phyloP scores from a whole-genome alignment of 2,797 vertebrate species.

The Pogonophryne albipinna region DNA sequence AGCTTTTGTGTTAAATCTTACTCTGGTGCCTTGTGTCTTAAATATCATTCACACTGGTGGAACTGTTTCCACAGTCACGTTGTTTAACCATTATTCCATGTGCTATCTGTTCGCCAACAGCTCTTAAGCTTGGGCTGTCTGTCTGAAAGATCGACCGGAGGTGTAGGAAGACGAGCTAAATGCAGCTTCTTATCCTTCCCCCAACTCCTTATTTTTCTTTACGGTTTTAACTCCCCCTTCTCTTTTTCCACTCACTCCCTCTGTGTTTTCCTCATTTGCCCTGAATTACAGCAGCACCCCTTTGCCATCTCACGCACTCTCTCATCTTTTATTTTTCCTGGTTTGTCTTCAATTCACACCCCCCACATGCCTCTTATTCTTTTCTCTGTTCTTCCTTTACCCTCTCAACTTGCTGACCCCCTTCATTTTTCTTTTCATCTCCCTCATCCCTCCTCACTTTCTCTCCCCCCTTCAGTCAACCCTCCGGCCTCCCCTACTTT shows the following conservation, averaged over 20 bases:
- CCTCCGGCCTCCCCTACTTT: neutral
- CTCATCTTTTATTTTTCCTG: slow-evolving; percentile 6
- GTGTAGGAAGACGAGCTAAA: slow-evolving; percentile 41
- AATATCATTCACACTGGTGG: slow-evolving; percentile 3
- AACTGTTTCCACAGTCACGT: neutral
- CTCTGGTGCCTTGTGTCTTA: slow-evolving; percentile 6
- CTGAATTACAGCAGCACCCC: slow-evolving; percentile 29
- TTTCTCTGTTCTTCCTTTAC: neutral
- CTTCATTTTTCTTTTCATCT: slow-evolving; percentile 27
- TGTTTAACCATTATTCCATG: slow-evolving; percentile 19
- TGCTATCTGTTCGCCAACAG: slow-evolving; percentile 22
- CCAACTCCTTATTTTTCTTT: slow-evolving; percentile 3
- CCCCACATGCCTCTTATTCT: slow-evolving; percentile 4
- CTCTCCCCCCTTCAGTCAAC: slow-evolving; percentile 1
- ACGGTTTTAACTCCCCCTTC: slow-evolving; percentile 25
- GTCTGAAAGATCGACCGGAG: slow-evolving; percentile 25
- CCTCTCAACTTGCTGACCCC: slow-evolving; percentile 43
- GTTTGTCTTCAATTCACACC: slow-evolving; percentile 26
- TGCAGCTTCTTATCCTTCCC: slow-evolving; percentile 27
- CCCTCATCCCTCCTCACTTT: slow-evolving; percentile 18
- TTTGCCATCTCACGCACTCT: neutral
- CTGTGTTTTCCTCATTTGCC: slow-evolving; percentile 46
- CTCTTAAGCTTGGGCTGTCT: slow-evolving; percentile 34
- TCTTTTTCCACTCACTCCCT: slow-evolving; percentile 50
- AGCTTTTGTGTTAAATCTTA: slow-evolving; percentile 6